These are phyloP conservation scores for Procambarus virginalis DNA, from an alignment of 1,140 invertebrate species.

Conservation along the genomic window DNA sequence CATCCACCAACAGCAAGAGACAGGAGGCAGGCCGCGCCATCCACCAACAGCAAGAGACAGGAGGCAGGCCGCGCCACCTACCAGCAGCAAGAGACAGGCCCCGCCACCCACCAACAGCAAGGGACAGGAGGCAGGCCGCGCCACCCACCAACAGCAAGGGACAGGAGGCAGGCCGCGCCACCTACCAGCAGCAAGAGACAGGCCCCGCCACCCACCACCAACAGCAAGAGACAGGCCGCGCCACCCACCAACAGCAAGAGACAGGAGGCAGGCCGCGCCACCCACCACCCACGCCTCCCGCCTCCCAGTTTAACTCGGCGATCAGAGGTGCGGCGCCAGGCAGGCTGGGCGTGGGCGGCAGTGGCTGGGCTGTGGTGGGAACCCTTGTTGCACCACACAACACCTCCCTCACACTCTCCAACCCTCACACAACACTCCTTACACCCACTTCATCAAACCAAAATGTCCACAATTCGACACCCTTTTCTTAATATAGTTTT, in stretches of 20 bases:
- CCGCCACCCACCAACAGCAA: not conserved
- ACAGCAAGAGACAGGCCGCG: not conserved
- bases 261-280: not conserved
- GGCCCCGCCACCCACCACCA: not conserved
- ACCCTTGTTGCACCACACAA: not conserved
- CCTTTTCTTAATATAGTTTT: too few relatives aligned
- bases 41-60: not conserved
- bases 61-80: not conserved
- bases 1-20: not conserved
- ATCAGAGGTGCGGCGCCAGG: slow-evolving; percentile 32
- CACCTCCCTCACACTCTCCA: not conserved
- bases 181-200: too few relatives aligned
- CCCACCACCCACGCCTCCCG: not conserved
- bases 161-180: not conserved
- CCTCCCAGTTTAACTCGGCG: slow-evolving; percentile 25
- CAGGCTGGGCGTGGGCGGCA: slow-evolving; percentile 35
- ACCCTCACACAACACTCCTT: too few relatives aligned
- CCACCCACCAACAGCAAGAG: not conserved
- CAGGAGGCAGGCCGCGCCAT: not conserved
- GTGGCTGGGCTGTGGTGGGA: slow-evolving; percentile 8
- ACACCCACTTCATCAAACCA: too few relatives aligned
- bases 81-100: not conserved
- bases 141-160: too few relatives aligned
- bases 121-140: too few relatives aligned
- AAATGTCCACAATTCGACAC: too few relatives aligned